These are phyloP conservation scores for Drepana arcuata DNA, from an alignment of 1,140 invertebrate genomes.

Conservation along the genomic window DNA sequence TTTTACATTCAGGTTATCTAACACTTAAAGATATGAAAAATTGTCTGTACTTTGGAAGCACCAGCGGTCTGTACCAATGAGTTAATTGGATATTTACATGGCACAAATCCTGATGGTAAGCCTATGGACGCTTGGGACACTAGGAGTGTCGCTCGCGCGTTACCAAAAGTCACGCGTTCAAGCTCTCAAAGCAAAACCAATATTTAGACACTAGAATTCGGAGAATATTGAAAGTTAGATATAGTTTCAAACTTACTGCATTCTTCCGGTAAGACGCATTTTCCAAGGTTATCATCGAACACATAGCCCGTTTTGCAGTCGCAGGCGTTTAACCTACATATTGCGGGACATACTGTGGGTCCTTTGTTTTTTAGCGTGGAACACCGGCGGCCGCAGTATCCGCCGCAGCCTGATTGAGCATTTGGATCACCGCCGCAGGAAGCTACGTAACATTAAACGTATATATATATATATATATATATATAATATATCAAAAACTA, in stretches of 20 bases:
- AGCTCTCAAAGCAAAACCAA: no score
- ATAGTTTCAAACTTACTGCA: constrained; percentile 17
- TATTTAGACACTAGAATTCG: no score
- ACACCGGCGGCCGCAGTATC: constrained; percentile 19
- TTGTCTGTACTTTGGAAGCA: no score
- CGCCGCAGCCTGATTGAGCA: constrained; percentile 21
- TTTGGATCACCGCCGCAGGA: constrained; percentile 24
- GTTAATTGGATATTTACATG: no score
- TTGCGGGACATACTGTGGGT: constrained; percentile 1
- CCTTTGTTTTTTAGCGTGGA: constrained; percentile 8
- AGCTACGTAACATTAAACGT: constrained; percentile 7
- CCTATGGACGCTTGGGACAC: no score
- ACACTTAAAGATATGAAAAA: no score
- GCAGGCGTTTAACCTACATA: constrained; percentile 21
- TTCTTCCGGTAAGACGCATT: constrained; percentile 21
- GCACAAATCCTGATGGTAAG: no score
- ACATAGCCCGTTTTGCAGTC: constrained; percentile 21
- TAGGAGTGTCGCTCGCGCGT: no score
- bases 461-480: background rate
- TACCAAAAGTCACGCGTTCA: no score
- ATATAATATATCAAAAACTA: background rate
- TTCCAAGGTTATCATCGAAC: constrained; percentile 11
- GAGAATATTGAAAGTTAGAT: no score
- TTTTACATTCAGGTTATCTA: no score
- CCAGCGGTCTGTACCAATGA: no score